These are phyloP conservation scores for Bos javanicus DNA, from an alignment of 2,113 vertebrate species.

Conservation along the genomic window DNA sequence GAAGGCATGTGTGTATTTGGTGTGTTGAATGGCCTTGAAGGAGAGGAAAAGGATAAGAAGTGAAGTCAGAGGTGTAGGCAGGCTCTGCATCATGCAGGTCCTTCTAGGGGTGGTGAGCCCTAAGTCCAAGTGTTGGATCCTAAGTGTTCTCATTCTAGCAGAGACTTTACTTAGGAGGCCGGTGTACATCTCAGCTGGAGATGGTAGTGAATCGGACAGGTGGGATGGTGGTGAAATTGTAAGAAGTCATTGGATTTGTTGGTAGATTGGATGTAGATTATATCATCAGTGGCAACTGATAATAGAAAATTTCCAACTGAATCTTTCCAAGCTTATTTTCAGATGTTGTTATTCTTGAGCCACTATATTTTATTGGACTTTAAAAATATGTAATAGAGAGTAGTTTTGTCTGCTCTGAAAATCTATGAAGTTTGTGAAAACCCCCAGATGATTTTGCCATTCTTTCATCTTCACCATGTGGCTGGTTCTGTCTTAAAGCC, in stretches of 20 bases:
- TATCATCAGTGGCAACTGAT: background rate
- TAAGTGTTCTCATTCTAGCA: background rate
- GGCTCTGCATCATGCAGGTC: accelerated
- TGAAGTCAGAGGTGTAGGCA: background rate
- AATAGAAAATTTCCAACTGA: background rate
- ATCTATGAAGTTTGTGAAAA: background rate
- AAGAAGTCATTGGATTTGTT: background rate
- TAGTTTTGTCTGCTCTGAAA: background rate
- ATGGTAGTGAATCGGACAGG: background rate
- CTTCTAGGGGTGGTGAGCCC: background rate
- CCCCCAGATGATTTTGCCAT: background rate
- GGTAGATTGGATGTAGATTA: background rate
- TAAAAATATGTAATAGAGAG: background rate
- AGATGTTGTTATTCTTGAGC: background rate
- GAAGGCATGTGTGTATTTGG: background rate
- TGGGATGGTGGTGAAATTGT: background rate
- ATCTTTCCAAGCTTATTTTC: background rate
- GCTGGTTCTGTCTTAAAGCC: background rate
- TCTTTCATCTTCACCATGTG: background rate
- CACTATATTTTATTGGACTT: background rate
- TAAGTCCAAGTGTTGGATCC: background rate
- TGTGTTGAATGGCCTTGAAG: background rate
- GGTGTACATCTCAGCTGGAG: background rate
- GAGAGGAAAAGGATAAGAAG: accelerated
- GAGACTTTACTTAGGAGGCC: background rate